phyloP scores from a whole-genome alignment of 2,113 vertebrate species.

The Eulacestoma nigropectus region DNA sequence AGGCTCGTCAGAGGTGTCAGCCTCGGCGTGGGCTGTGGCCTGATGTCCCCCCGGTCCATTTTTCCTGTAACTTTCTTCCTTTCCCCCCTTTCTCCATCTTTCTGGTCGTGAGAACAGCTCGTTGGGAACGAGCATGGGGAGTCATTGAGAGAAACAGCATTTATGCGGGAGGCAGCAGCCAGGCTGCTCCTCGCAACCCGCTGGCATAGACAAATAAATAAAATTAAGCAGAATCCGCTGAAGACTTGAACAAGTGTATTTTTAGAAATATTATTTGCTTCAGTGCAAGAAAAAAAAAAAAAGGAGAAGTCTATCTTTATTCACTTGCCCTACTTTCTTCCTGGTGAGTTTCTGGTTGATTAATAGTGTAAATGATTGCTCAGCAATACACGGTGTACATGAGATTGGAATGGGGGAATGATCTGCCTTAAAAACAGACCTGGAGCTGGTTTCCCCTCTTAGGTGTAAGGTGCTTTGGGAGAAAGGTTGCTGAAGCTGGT shows the following conservation, averaged over 20 bases:
- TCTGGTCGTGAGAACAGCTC: neutral
- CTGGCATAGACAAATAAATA: neutral
- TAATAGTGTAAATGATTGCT: constrained; percentile 25
- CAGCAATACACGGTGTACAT: neutral
- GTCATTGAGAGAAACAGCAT: neutral
- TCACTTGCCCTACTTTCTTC: constrained; percentile 37
- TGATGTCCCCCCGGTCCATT: neutral
- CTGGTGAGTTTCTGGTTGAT: constrained; percentile 22
- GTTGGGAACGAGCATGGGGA: neutral
- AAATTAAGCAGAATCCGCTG: neutral
- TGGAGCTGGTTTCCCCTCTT: neutral
- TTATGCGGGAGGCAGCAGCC: neutral
- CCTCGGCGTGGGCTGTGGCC: neutral
- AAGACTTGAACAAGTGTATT: neutral
- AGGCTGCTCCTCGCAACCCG: neutral
- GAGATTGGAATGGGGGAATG: neutral
- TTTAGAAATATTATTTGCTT: constrained; percentile 43
- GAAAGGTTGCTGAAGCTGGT: neutral
- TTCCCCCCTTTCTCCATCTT: neutral
- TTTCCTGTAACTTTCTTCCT: neutral
- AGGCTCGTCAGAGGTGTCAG: neutral
- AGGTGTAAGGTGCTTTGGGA: neutral
- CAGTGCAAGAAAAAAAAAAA: neutral
- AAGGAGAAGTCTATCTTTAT: neutral
- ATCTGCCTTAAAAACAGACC: neutral